Evolutionary conservation across 2,113 vertebrate genomes (phyloP).

Genomic region (Misgurnus anguillicaudatus): DNA sequence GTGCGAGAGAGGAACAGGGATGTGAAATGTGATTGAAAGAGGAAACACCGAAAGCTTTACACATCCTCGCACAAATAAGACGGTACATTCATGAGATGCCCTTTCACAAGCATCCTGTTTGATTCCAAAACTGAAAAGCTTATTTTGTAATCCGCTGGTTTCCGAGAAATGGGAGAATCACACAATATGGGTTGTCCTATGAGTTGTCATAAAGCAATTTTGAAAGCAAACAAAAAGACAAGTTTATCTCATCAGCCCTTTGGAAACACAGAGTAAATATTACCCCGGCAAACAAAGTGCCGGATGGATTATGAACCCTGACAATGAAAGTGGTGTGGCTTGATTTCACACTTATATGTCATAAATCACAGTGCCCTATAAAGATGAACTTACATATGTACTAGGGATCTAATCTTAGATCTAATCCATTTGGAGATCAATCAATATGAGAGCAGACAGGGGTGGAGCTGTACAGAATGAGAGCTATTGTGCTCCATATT

Average conservation of each 20-base stretch:
- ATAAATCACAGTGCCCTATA: background rate
- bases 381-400: constrained; percentile 30
- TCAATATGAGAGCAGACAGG: constrained; percentile 28
- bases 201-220: constrained; percentile 6
- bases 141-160: constrained; percentile 41
- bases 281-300: background rate
- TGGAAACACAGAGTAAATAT: background rate
- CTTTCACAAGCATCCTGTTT: constrained; percentile 57
- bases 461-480: constrained; percentile 13
- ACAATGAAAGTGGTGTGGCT: background rate
- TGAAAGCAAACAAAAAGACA: background rate
- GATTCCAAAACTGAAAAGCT: constrained; percentile 51
- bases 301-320: background rate
- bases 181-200: background rate
- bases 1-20: constrained; percentile 50
- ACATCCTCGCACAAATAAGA: constrained; percentile 49
- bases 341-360: constrained; percentile 1
- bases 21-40: constrained; percentile 61
- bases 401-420: constrained; percentile 45
- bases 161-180: constrained; percentile 44
- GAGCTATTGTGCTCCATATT: constrained; percentile 44
- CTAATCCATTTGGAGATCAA: constrained; percentile 48
- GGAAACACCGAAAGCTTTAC: constrained; percentile 56
- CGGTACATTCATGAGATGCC: constrained; percentile 59
- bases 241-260: background rate